phyloP scores from a whole-genome alignment of 2,797 vertebrate species.

The Rhinichthys osculus region DNA sequence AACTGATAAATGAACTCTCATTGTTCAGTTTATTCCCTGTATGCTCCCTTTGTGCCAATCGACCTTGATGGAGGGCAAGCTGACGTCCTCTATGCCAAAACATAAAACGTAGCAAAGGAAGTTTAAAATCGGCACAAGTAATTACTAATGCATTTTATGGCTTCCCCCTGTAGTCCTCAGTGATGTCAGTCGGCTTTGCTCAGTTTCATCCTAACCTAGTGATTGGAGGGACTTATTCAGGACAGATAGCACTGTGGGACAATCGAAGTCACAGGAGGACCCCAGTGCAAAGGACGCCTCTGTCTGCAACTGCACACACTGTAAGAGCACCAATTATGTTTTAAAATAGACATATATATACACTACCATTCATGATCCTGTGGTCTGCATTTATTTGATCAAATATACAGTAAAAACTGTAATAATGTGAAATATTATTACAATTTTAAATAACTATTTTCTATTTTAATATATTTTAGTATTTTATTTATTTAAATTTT shows the following conservation, averaged over 20 bases:
- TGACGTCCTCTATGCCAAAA: not conserved
- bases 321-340: slow-evolving; percentile 44
- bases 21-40: not conserved
- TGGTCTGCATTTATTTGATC: not conserved
- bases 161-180: slow-evolving; percentile 79
- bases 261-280: slow-evolving; percentile 87
- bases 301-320: slow-evolving; percentile 73
- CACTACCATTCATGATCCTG: not conserved
- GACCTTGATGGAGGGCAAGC: not conserved
- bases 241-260: slow-evolving; percentile 88
- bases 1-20: not conserved
- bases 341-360: not conserved
- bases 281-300: slow-evolving; percentile 84
- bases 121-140: not conserved
- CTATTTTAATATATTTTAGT: too few species aligned
- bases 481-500: too few species aligned
- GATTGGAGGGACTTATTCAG: slow-evolving; percentile 86
- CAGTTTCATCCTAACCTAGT: slow-evolving; percentile 89
- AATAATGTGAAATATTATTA: too few species aligned
- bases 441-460: too few species aligned
- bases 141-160: not conserved
- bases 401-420: not conserved
- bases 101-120: not conserved
- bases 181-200: slow-evolving; percentile 89
- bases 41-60: not conserved